Evolutionary conservation across 2,888 invertebrate genomes (phyloP).

Genomic region (Ceramica pisi): DNA sequence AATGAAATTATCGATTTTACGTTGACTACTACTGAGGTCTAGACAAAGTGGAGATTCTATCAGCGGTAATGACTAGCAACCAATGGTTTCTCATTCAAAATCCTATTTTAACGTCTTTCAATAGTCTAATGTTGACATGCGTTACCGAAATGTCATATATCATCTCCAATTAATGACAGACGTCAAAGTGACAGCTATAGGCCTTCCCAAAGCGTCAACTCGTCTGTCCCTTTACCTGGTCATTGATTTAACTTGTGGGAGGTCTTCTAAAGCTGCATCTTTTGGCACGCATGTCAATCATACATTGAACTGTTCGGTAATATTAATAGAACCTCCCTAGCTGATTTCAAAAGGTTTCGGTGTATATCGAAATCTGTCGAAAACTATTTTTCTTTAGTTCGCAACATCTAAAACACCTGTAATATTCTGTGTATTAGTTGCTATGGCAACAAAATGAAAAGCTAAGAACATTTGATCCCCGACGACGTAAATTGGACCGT

Average conservation of each 20-base stretch:
- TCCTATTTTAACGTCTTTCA: too few relatives aligned
- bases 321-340: background rate
- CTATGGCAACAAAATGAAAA: constrained; percentile 18
- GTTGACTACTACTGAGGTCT: background rate
- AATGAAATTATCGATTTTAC: background rate
- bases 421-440: constrained; percentile 6
- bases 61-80: background rate
- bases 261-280: background rate
- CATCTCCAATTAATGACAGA: too few relatives aligned
- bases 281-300: background rate
- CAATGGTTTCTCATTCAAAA: background rate
- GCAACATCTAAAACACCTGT: constrained; percentile 4
- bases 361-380: constrained; percentile 1
- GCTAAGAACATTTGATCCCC: constrained; percentile 13
- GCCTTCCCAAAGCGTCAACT: too few relatives aligned
- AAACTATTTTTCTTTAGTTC: background rate
- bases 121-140: too few relatives aligned
- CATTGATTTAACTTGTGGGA: background rate
- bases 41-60: background rate
- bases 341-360: background rate
- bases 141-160: too few relatives aligned
- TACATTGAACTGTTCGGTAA: background rate
- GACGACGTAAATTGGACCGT: constrained; percentile 27
- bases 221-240: background rate
- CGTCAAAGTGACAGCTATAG: too few relatives aligned